phyloP scores from a whole-genome alignment of 2,888 invertebrate species.

The Chorisops tibialis region DNA sequence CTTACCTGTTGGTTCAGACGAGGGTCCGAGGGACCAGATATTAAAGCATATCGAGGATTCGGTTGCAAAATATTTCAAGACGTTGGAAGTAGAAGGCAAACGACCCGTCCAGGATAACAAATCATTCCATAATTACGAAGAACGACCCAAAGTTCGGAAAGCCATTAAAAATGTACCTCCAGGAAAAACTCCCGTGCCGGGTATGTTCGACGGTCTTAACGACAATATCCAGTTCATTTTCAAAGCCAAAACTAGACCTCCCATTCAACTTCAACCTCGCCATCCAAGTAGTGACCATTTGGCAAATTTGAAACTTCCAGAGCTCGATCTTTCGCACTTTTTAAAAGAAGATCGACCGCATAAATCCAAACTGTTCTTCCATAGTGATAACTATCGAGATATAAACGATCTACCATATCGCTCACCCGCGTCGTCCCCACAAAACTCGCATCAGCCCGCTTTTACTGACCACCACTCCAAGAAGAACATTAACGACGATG shows the following conservation, averaged over 20 bases:
- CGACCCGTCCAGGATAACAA: conserved; percentile 38
- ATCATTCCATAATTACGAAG: conserved; percentile 37
- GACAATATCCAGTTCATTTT: conserved; percentile 51
- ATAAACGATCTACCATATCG: conserved; percentile 40
- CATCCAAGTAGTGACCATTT: conserved; percentile 49
- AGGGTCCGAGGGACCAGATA: conserved; percentile 49
- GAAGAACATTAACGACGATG: conserved; percentile 33
- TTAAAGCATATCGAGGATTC: conserved; percentile 51
- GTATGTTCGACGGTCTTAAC: conserved; percentile 41
- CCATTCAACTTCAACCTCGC: conserved; percentile 35
- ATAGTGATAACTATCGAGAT: conserved; percentile 50
- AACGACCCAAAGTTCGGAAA: background rate
- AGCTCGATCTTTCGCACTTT: conserved; percentile 47
- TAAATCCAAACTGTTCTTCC: conserved; percentile 46
- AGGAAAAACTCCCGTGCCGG: conserved; percentile 30
- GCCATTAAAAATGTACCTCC: background rate
- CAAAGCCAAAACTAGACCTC: conserved; percentile 47
- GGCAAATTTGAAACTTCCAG: conserved; percentile 47
- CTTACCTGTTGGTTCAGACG: conserved; percentile 33
- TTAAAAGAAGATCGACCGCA: conserved; percentile 38
- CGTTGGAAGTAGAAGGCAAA: conserved; percentile 48
- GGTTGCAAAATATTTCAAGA: conserved; percentile 51
- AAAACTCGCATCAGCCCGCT: conserved; percentile 40
- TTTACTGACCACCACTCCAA: background rate
- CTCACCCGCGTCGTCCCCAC: conserved; percentile 43